Evolutionary conservation across 2,888 invertebrate genomes (phyloP).

Genomic region (Cantharis nigra): DNA sequence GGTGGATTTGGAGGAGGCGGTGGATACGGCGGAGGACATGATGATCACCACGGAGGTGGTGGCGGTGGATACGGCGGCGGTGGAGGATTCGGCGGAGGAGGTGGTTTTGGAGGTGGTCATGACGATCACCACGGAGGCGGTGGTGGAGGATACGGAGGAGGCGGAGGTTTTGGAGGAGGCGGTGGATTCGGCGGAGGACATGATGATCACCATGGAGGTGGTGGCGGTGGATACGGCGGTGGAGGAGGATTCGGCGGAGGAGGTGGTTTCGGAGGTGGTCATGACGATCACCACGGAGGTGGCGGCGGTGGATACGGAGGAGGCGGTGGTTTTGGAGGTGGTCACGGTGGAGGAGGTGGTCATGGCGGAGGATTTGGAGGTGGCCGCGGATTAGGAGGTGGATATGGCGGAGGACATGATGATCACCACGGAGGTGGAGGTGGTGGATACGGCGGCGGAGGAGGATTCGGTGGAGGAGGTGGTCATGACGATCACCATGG

Average conservation of each 20-base stretch:
- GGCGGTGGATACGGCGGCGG: constrained; percentile 40
- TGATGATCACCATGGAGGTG: constrained; percentile 10
- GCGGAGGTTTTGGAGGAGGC: neutral
- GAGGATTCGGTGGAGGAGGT: constrained; percentile 3
- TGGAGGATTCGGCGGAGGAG: constrained; percentile 39
- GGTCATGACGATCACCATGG: neutral
- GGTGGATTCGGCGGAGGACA: constrained; percentile 19
- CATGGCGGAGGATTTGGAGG: constrained; percentile 10
- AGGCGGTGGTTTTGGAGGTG: constrained; percentile 10
- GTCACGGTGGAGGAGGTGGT: constrained; percentile 9
- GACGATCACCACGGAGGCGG: constrained; percentile 27
- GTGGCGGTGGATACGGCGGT: constrained; percentile 5
- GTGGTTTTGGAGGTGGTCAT: constrained; percentile 52
- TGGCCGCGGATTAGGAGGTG: constrained; percentile 18
- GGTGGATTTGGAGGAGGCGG: constrained; percentile 38
- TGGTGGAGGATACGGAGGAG: constrained; percentile 20
- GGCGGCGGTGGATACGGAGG: constrained; percentile 14
- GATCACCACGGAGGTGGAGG: neutral
- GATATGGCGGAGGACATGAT: constrained; percentile 21
- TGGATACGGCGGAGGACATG: neutral
- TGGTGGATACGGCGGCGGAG: constrained; percentile 6
- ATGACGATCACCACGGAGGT: constrained; percentile 1
- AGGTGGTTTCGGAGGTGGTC: constrained; percentile 5
- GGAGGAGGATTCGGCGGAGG: neutral
- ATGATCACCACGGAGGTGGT: constrained; percentile 8